A percentile compares a stretch with the other conserved stretches of the same genome.
These are phyloP conservation scores for Beris chalybata DNA, from an alignment of 2,888 invertebrate species.

Conservation along the genomic window DNA sequence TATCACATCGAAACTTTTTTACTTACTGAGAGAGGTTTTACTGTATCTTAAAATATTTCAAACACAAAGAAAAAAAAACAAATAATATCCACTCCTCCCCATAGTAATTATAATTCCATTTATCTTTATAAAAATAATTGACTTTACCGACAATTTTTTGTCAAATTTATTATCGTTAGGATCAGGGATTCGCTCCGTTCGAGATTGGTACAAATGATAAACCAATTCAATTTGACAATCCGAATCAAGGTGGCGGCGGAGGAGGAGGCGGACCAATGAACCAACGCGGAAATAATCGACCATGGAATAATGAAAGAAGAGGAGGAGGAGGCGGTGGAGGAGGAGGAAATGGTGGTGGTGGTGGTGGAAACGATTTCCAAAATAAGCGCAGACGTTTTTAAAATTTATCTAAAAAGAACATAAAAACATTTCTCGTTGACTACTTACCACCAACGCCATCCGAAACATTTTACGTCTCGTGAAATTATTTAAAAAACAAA, in stretches of 20 bases:
- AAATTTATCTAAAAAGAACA: slow-evolving; percentile 31
- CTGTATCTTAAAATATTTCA: slow-evolving; percentile 31
- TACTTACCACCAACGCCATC: not conserved
- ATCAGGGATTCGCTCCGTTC: slow-evolving; percentile 45
- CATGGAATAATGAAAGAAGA: slow-evolving; percentile 35
- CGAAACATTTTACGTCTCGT: not conserved
- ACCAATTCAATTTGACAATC: slow-evolving; percentile 43
- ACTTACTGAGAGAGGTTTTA: slow-evolving; percentile 37
- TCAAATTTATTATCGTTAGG: slow-evolving; percentile 47
- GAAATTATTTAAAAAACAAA: not conserved
- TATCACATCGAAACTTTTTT: not conserved
- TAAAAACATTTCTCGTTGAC: not conserved
- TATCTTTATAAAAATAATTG: slow-evolving; percentile 8
- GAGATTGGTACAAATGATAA: slow-evolving; percentile 48
- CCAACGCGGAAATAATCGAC: slow-evolving; percentile 40
- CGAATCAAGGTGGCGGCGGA: slow-evolving; percentile 51
- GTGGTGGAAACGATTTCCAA: slow-evolving; percentile 38
- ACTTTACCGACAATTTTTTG: slow-evolving; percentile 38
- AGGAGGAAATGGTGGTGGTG: slow-evolving; percentile 1
- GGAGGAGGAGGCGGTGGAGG: slow-evolving; percentile 46
- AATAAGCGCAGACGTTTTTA: slow-evolving; percentile 55
- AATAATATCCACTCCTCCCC: slow-evolving; percentile 12
- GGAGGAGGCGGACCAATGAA: slow-evolving; percentile 39
- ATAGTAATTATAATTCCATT: not conserved
- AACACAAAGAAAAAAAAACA: not conserved